Evolutionary conservation across 2,113 vertebrate species (phyloP).

Genomic region (Nothocercus julius): DNA sequence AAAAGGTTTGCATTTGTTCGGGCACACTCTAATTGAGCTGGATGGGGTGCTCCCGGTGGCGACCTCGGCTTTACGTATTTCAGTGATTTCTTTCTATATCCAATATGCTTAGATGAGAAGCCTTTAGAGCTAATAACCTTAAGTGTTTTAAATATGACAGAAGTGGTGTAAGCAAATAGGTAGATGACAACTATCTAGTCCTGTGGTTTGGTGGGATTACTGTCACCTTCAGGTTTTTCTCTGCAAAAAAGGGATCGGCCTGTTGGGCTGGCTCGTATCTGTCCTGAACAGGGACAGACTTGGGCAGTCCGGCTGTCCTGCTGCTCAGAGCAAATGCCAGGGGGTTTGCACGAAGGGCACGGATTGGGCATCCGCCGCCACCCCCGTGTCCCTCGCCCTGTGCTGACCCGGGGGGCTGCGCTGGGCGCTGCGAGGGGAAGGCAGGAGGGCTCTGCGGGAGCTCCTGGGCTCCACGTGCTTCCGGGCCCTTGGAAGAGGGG

Average conservation of each 20-base stretch:
- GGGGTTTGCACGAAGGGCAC: background rate
- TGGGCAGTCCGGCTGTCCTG: background rate
- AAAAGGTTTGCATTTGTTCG: background rate
- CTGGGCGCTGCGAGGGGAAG: fast-evolving
- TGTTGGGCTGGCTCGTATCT: background rate
- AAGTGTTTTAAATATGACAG: background rate
- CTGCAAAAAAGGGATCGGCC: background rate
- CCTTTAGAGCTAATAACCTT: constrained; percentile 15
- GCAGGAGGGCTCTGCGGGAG: background rate
- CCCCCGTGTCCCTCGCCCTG: background rate
- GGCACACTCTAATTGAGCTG: background rate
- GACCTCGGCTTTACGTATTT: background rate
- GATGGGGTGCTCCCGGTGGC: background rate
- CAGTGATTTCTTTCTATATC: background rate
- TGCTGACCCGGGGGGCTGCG: background rate
- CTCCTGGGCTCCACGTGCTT: fast-evolving
- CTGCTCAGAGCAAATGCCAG: background rate
- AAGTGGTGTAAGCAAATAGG: constrained; percentile 7
- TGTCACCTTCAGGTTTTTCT: background rate
- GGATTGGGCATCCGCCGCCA: background rate
- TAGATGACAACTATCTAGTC: background rate
- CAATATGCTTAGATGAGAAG: constrained; percentile 14
- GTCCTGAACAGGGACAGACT: background rate
- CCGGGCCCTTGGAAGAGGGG: background rate
- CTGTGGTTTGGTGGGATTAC: background rate